Conservation (phyloP, 2,888 invertebrate species). For the Polyommatus iphigenia region DNA sequence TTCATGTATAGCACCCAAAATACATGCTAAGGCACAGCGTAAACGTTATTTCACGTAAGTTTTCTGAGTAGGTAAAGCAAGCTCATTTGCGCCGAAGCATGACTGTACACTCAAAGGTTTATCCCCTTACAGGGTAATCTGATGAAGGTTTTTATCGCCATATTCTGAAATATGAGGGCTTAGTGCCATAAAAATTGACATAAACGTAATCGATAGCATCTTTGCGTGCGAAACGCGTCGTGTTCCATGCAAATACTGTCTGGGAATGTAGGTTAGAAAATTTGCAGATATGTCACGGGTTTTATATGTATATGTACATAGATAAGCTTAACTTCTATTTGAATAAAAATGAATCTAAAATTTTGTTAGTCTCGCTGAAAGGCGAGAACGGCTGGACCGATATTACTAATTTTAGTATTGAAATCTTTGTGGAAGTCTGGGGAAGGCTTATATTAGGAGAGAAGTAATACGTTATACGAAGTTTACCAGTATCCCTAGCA, state of each 20-base stretch:
- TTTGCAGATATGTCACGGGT: not conserved
- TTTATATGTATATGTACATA: not conserved
- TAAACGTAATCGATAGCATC: slow-evolving; percentile 25
- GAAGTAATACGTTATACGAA: no score
- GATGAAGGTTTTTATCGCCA: not conserved
- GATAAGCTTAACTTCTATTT: no score
- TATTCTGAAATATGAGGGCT: slow-evolving; percentile 8
- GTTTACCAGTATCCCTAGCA: no score
- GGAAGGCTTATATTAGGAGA: no score
- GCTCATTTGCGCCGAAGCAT: not conserved
- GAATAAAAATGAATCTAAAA: no score
- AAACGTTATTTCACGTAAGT: not conserved
- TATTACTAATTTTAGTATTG: no score
- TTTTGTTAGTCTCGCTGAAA: no score
- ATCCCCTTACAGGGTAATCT: not conserved
- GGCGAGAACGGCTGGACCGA: no score
- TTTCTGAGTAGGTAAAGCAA: no score
- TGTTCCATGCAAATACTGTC: slow-evolving; percentile 27
- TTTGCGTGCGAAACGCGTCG: slow-evolving; percentile 16
- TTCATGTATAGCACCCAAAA: no score
- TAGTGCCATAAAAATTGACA: slow-evolving; percentile 27
- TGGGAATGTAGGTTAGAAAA: slow-evolving; percentile 12
- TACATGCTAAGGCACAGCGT: not conserved
- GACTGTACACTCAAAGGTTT: not conserved
- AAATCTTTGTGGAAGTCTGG: no score